phyloP scores from a whole-genome alignment of 2,888 invertebrate genomes.

The Lasioglossum villosulum region DNA sequence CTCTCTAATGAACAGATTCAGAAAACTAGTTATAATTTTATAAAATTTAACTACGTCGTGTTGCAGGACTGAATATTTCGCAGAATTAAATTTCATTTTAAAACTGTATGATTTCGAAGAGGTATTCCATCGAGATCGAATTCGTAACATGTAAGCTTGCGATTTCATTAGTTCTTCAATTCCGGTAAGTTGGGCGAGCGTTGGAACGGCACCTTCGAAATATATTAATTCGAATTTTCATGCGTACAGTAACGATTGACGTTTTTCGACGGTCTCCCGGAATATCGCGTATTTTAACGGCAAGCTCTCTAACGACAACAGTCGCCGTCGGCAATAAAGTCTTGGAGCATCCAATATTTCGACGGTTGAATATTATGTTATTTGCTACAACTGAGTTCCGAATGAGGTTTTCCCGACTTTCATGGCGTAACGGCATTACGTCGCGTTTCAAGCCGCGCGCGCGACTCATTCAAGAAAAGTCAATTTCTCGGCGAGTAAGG shows the following conservation, averaged over 20 bases:
- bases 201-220: background rate
- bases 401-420: constrained; percentile 65
- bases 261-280: constrained; percentile 39
- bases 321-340: constrained; percentile 46
- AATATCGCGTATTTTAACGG: constrained; percentile 58
- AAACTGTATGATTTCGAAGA: background rate
- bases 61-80: background rate
- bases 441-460: constrained; percentile 20
- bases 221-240: background rate
- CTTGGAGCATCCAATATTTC: constrained; percentile 60
- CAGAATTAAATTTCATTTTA: background rate
- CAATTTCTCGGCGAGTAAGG: constrained; percentile 35
- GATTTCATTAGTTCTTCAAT: background rate
- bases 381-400: constrained; percentile 45
- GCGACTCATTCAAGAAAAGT: constrained; percentile 45
- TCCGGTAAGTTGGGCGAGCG: background rate
- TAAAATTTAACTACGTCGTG: too few species aligned
- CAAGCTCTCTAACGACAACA: constrained; percentile 57
- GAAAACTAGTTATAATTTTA: background rate
- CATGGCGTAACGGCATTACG: constrained; percentile 38
- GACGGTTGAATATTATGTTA: constrained; percentile 61
- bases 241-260: background rate
- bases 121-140: background rate
- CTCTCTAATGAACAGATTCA: background rate
- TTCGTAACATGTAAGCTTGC: background rate